Percentiles rank a stretch among this genome's conserved stretches.
Conservation (phyloP, 1,140 invertebrate genomes). For the Drosophila serrata region DNA sequence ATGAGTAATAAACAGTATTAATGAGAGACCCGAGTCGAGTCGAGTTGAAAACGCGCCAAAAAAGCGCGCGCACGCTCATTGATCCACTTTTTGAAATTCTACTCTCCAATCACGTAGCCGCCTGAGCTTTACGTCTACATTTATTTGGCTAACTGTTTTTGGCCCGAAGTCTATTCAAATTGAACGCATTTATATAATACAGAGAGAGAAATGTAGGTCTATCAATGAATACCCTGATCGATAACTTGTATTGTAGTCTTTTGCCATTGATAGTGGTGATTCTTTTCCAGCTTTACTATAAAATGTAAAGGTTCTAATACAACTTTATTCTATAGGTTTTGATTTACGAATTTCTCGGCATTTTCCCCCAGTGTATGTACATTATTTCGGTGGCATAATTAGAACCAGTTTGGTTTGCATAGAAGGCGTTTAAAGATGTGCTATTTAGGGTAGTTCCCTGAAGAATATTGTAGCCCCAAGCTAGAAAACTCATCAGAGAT, state of each 20-base stretch:
- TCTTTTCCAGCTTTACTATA: too few relatives aligned
- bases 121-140: constrained; percentile 47
- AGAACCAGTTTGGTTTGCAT: constrained; percentile 65
- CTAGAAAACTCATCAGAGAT: constrained; percentile 3
- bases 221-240: background rate
- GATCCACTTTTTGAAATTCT: constrained; percentile 74
- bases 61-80: constrained; percentile 51
- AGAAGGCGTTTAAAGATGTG: constrained; percentile 27
- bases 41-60: constrained; percentile 51
- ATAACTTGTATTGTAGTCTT: too few relatives aligned
- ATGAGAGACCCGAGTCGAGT: constrained; percentile 33
- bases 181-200: constrained; percentile 16
- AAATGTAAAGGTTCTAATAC: too few relatives aligned
- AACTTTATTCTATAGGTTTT: too few relatives aligned
- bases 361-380: background rate
- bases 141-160: constrained; percentile 76
- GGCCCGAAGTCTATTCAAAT: constrained; percentile 54
- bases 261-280: too few relatives aligned
- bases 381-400: constrained; percentile 63
- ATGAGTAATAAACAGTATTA: constrained; percentile 75
- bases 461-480: background rate
- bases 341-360: background rate
- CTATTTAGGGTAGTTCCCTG: background rate
- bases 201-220: background rate
- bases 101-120: constrained; percentile 73